phyloP scores from a whole-genome alignment of 2,888 invertebrate genomes.

The Priocnemis perturbator region DNA sequence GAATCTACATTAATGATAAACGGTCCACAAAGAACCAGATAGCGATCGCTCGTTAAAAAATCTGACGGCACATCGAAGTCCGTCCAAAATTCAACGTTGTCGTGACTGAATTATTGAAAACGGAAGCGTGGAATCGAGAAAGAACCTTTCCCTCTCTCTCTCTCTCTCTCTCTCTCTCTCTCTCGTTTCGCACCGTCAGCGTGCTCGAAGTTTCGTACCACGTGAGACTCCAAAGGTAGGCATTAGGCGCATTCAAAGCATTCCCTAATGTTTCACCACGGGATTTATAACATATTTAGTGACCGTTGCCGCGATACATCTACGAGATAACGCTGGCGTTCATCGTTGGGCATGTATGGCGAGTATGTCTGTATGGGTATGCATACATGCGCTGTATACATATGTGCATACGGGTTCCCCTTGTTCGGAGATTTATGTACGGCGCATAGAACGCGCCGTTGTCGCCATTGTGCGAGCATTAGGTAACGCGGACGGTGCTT shows the following conservation, averaged over 20 bases:
- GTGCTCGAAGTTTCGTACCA: no score
- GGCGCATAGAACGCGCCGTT: slow-evolving; percentile 52
- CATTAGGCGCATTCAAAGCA: slow-evolving; percentile 59
- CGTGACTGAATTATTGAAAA: no score
- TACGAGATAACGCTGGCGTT: slow-evolving; percentile 52
- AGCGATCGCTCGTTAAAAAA: no score
- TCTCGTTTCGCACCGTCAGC: no score
- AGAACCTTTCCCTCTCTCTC: no score
- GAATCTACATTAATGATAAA: no score
- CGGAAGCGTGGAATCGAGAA: no score
- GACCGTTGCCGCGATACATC: slow-evolving; percentile 54
- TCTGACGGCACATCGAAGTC: no score
- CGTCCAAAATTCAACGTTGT: no score
- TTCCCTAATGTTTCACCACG: slow-evolving; percentile 61
- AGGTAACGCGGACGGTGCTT: slow-evolving; percentile 59
- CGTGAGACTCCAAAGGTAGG: slow-evolving; percentile 2
- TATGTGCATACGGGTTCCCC: slow-evolving; percentile 37
- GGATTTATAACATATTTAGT: slow-evolving; percentile 67
- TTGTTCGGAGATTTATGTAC: slow-evolving; percentile 65
- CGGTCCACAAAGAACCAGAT: no score
- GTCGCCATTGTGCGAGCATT: slow-evolving; percentile 64
- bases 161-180: no score
- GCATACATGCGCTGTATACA: slow-evolving; percentile 21
- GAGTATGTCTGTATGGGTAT: not conserved
- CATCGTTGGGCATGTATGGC: slow-evolving; percentile 6